A percentile compares a stretch with the other conserved stretches of the same genome.
These are phyloP conservation scores for Crocodylus rhombifer DNA, from an alignment of 2,797 vertebrate genomes.

Conservation along the genomic window DNA sequence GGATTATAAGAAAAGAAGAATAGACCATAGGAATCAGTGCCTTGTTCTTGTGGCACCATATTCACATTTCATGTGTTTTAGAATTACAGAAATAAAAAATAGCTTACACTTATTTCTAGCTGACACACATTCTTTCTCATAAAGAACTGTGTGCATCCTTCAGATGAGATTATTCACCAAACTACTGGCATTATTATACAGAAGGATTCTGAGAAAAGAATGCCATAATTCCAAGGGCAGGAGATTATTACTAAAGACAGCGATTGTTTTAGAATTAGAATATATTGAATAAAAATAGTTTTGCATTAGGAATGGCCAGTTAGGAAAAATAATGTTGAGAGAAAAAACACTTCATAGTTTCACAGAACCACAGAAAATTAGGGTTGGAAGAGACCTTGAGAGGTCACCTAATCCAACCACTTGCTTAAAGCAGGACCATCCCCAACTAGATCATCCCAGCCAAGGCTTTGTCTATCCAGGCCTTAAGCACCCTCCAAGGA, in stretches of 20 bases:
- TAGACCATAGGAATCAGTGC: background rate
- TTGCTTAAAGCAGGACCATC: too few relatives aligned
- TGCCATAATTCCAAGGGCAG: background rate
- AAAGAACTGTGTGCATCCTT: background rate
- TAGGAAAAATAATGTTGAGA: background rate
- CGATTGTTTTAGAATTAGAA: background rate
- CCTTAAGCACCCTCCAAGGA: too few relatives aligned
- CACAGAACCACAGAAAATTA: too few relatives aligned
- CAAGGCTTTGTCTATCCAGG: too few relatives aligned
- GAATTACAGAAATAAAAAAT: background rate
- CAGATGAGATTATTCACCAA: background rate
- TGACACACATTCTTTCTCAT: rapidly evolving
- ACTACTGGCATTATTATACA: background rate
- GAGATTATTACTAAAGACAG: background rate
- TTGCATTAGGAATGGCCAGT: background rate
- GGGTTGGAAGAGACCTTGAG: too few relatives aligned
- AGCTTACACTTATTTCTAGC: background rate
- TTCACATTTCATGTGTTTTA: background rate
- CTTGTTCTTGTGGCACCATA: background rate
- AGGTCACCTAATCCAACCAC: too few relatives aligned
- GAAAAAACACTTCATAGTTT: too few relatives aligned
- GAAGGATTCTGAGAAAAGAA: background rate
- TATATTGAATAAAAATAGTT: background rate
- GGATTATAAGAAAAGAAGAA: background rate
- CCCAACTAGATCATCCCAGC: too few relatives aligned